phyloP scores from a whole-genome alignment of 2,888 invertebrate genomes.

The Hypselothyrea guttata region DNA sequence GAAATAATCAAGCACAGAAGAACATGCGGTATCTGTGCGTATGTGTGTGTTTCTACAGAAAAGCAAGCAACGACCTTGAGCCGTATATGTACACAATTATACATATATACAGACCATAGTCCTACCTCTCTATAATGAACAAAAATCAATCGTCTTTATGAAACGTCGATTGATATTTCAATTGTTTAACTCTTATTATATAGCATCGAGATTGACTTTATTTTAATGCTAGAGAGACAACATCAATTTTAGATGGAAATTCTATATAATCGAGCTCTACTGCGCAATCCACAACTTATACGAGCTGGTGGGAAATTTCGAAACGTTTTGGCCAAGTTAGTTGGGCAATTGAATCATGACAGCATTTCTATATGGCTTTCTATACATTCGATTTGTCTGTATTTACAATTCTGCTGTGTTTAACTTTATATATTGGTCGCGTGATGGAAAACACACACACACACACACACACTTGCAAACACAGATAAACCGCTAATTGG shows the following conservation, averaged over 20 bases:
- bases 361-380: constrained; percentile 41
- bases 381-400: constrained; percentile 12
- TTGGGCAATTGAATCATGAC: constrained; percentile 56
- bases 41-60: constrained; percentile 36
- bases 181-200: not conserved
- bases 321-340: constrained; percentile 47
- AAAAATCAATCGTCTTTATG: not conserved
- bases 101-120: constrained; percentile 18
- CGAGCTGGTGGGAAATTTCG: constrained; percentile 47
- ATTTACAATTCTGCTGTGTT: constrained; percentile 29
- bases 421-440: constrained; percentile 43
- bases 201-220: not conserved
- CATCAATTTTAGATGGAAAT: not conserved
- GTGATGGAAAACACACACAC: constrained; percentile 32
- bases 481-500: constrained; percentile 49
- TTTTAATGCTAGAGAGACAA: not conserved
- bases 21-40: constrained; percentile 28
- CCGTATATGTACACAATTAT: constrained; percentile 40
- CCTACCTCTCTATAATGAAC: constrained; percentile 3
- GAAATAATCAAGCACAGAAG: constrained; percentile 52
- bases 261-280: not conserved
- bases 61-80: constrained; percentile 60
- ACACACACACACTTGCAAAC: constrained; percentile 5
- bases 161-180: constrained; percentile 4
- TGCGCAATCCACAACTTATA: constrained; percentile 10